Conservation (phyloP, 1,140 invertebrate species). For the Parasteatoda tepidariorum region DNA sequence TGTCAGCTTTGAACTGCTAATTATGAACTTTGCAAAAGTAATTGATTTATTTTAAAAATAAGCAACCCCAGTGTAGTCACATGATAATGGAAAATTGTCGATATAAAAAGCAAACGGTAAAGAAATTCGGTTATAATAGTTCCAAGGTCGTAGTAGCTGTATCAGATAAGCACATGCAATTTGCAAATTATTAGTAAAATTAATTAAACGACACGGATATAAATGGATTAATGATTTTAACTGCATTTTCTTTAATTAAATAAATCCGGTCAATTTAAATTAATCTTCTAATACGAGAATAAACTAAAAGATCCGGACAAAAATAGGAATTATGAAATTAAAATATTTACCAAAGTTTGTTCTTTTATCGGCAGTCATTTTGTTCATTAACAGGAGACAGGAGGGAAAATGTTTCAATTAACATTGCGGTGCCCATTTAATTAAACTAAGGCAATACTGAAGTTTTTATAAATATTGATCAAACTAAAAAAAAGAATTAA, state of each 20-base stretch:
- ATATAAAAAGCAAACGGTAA: too few species aligned
- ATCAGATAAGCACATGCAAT: background rate
- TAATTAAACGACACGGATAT: background rate
- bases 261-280: constrained; percentile 56
- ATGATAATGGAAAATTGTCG: too few species aligned
- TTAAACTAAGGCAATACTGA: constrained; percentile 56
- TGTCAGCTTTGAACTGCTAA: too few species aligned
- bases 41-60: too few species aligned
- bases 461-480: constrained; percentile 56
- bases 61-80: too few species aligned
- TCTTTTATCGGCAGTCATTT: constrained; percentile 1
- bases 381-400: constrained; percentile 10
- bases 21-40: too few species aligned
- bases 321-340: constrained; percentile 50
- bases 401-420: constrained; percentile 54
- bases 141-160: background rate
- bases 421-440: constrained; percentile 40
- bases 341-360: constrained; percentile 31
- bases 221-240: constrained; percentile 51
- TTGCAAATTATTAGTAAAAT: constrained; percentile 30
- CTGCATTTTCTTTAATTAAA: constrained; percentile 42
- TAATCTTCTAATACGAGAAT: constrained; percentile 42
- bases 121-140: background rate
- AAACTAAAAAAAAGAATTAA: constrained; percentile 34
- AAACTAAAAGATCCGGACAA: background rate